Conservation (phyloP, 2,797 vertebrate species). For the Adelosebastes latens region DNA sequence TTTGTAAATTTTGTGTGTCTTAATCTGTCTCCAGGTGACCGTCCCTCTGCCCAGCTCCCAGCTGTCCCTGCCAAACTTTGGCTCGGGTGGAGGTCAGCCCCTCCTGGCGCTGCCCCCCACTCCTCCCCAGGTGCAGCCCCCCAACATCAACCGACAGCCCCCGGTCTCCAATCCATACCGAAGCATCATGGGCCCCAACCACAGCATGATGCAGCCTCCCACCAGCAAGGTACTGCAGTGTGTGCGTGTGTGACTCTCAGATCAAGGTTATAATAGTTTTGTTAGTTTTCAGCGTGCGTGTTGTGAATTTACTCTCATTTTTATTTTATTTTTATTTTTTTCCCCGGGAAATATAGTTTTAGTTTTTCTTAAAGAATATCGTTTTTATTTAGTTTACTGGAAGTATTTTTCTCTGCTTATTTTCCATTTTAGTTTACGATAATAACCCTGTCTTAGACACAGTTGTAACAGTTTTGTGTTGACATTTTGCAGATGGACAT, state of each 20-base stretch:
- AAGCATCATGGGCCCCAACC: slow-evolving; percentile 91
- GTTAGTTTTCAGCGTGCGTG: no score
- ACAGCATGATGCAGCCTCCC: slow-evolving; percentile 92
- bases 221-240: slow-evolving; percentile 87
- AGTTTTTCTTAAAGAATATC: no score
- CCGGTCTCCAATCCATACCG: slow-evolving; percentile 92
- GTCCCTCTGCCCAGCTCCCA: slow-evolving; percentile 94
- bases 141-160: slow-evolving; percentile 89
- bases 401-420: no score
- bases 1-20: not conserved
- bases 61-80: slow-evolving; percentile 93
- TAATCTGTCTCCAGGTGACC: slow-evolving; percentile 83
- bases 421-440: no score
- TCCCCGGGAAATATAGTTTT: no score
- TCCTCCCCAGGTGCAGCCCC: slow-evolving; percentile 90
- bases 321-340: no score
- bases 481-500: slow-evolving; percentile 90
- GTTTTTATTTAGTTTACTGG: no score
- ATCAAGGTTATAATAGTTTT: not conserved
- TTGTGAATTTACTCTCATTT: no score
- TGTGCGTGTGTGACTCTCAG: slow-evolving; percentile 20
- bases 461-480: not conserved
- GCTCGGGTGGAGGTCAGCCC: slow-evolving; percentile 93
- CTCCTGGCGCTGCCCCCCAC: slow-evolving; percentile 94
- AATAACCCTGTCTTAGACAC: not conserved